Base-by-base conservation (phyloP, 2,113 vertebrate species). In the Otis tarda region DNA sequence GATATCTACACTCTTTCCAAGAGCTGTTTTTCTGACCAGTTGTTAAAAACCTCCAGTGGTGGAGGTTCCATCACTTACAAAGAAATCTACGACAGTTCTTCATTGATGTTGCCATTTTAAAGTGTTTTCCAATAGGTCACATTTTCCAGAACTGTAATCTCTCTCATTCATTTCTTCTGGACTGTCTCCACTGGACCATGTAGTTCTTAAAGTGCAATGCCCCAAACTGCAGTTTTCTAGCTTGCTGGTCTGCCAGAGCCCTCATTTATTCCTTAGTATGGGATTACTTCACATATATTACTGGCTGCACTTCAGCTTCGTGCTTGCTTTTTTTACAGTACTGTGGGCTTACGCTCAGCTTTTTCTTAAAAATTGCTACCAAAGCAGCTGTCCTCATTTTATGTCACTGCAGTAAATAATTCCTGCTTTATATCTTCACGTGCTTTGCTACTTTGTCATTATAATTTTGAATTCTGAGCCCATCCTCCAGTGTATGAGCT, bases 351-450 rank as follows among this genome's bases (percentile, higher is more conserved):
- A 35, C 21, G 30, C 21, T 82, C 70, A 79, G 25, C 49, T 94
- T 82, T 68, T 82, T 56, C 28, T 67, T 60, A 59, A 93, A 90
- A 92, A 57, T 20, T 90, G 86, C 68, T 80, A 81, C 31, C 50
- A 81, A 92, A 86, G 76, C 76, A 92, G 37, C 47, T 86, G 71
- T 86, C 47, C 27, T 83, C 23, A 33, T 39, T 90, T 93, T 77
- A 41, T 65, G 61, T 63, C 63, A 83, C 41, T 61, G 55, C 83
- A 92, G 50, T 88, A 94, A 95, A 90, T 90, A 88, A 83, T 63
- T 63, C 15, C 59, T 7, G 20, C 14, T 92, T 93, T 80, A 69
- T 53, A 53, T 83, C 82, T 92, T 63, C 27, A 57, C 1, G 1
- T 67, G 31, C 45, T 89, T 63, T 77, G 55, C 18, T 41, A 25